Evolutionary conservation across 2,113 vertebrate genomes (phyloP).

Genomic region (Ammodytes dubius): DNA sequence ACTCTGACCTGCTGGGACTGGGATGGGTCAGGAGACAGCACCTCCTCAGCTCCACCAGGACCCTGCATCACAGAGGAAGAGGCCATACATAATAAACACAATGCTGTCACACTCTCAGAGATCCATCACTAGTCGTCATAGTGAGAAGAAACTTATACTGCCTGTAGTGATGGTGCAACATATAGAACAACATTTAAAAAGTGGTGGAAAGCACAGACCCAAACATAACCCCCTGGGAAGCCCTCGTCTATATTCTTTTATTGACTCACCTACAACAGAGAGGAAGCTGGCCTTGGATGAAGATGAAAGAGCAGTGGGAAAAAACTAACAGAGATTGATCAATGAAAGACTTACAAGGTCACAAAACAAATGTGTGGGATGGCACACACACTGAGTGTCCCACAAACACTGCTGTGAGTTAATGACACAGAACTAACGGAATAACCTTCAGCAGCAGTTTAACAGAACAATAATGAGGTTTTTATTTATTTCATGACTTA

Average conservation of each 20-base stretch:
- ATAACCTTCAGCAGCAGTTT: background rate
- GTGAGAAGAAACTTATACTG: background rate
- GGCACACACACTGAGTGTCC: constrained; percentile 13
- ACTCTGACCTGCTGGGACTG: constrained; percentile 65
- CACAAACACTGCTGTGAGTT: background rate
- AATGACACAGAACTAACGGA: constrained; percentile 25
- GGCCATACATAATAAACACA: constrained; percentile 16
- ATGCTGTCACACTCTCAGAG: background rate
- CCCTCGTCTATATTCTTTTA: constrained; percentile 42
- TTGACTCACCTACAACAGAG: constrained; percentile 48
- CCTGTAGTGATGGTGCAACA: background rate
- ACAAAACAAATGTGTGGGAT: constrained; percentile 49
- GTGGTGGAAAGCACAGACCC: constrained; percentile 14
- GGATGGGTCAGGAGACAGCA: constrained; percentile 46
- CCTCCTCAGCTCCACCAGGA: constrained; percentile 68
- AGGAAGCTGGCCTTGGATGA: constrained; percentile 48
- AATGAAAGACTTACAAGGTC: constrained; percentile 57
- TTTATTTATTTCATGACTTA: background rate
- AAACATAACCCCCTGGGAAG: constrained; percentile 27
- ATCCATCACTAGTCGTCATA: background rate
- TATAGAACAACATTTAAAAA: constrained; percentile 28
- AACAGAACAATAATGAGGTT: background rate
- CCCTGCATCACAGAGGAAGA: constrained; percentile 69
- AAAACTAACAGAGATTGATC: constrained; percentile 28
- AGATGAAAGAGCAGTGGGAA: constrained; percentile 56